phyloP scores from a whole-genome alignment of 2,888 invertebrate genomes.

The Boloria selene region DNA sequence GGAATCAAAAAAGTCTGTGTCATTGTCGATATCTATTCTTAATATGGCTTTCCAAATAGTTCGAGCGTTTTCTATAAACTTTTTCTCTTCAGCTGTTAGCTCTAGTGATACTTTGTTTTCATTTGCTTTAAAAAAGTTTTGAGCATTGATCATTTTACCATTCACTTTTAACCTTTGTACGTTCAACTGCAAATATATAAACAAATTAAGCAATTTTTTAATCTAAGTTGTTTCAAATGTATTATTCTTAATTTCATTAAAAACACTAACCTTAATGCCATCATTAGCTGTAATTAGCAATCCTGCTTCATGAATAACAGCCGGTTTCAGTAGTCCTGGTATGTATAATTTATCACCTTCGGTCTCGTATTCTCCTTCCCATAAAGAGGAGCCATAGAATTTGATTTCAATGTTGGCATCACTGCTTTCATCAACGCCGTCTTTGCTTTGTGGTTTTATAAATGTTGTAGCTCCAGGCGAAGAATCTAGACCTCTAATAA shows the following conservation, averaged over 20 bases:
- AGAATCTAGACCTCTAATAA: slow-evolving; percentile 96
- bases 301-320: slow-evolving; percentile 89
- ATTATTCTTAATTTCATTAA: background rate
- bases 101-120: slow-evolving; percentile 82
- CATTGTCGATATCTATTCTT: slow-evolving; percentile 86
- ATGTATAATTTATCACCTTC: slow-evolving; percentile 83
- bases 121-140: slow-evolving; percentile 87
- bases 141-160: slow-evolving; percentile 91
- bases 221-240: background rate
- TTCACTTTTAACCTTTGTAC: slow-evolving; percentile 89
- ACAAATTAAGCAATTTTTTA: slow-evolving; percentile 5
- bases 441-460: slow-evolving; percentile 65
- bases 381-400: slow-evolving; percentile 91
- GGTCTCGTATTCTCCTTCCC: slow-evolving; percentile 80
- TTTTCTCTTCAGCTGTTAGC: slow-evolving; percentile 88
- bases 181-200: slow-evolving; percentile 83
- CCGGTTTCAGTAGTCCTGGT: slow-evolving; percentile 83
- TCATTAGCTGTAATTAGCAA: slow-evolving; percentile 91
- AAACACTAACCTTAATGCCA: slow-evolving; percentile 83
- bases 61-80: slow-evolving; percentile 84
- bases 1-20: slow-evolving; percentile 95
- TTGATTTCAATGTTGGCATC: slow-evolving; percentile 63
- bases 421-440: slow-evolving; percentile 60
- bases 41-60: slow-evolving; percentile 93
- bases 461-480: slow-evolving; percentile 94